phyloP scores from a whole-genome alignment of 2,888 invertebrate genomes.

The Phengaris arion region DNA sequence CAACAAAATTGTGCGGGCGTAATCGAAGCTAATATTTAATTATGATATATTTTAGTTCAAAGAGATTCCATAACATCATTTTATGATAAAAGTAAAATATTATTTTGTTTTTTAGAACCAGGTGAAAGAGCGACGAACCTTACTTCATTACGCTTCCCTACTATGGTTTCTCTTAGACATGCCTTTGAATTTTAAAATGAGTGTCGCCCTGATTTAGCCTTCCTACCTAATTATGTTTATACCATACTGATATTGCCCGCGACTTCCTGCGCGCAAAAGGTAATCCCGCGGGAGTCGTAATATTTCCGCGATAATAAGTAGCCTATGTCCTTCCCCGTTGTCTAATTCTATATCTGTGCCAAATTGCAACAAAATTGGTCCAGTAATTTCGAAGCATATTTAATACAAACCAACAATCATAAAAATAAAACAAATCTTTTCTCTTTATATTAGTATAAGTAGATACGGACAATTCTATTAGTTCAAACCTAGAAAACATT shows the following conservation, averaged over 20 bases:
- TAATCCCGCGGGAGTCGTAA: no score
- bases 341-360: no score
- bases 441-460: no score
- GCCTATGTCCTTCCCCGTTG: no score
- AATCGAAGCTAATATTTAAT: conserved; percentile 9
- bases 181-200: conserved; percentile 38
- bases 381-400: no score
- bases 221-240: not conserved
- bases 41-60: not conserved
- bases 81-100: conserved; percentile 1
- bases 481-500: no score
- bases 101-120: conserved; percentile 26
- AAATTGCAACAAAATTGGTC: no score
- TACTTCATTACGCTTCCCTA: conserved; percentile 36
- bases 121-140: conserved; percentile 33
- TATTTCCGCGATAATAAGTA: no score
- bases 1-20: not conserved
- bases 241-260: not conserved
- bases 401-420: no score
- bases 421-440: no score
- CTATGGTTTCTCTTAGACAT: conserved; percentile 36
- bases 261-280: no score
- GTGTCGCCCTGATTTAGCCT: conserved; percentile 22
- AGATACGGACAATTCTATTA: no score
- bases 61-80: not conserved